Evolutionary conservation across 2,113 vertebrate species (phyloP).

Genomic region (Sialia sialis): DNA sequence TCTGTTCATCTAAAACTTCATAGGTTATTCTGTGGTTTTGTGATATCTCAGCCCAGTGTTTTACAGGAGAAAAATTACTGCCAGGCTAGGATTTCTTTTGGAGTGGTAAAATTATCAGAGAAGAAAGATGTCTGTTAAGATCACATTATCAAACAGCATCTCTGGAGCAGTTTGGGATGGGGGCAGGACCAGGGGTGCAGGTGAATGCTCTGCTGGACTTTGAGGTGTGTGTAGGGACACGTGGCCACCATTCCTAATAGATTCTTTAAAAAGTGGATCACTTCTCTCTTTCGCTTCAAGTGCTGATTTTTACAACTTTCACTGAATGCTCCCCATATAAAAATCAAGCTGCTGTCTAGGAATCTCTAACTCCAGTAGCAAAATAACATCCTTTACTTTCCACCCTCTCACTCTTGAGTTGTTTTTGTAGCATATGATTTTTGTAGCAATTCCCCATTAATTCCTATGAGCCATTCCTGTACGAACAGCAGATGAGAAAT

Average conservation of each 20-base stretch:
- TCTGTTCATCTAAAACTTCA: neutral
- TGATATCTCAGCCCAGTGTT: neutral
- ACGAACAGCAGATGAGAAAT: neutral
- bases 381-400: neutral
- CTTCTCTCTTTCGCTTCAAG: neutral
- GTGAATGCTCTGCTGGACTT: neutral
- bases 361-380: neutral
- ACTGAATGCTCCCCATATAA: neutral
- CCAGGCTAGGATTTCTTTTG: neutral
- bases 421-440: neutral
- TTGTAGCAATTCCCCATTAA: neutral
- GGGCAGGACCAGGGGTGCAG: accelerated
- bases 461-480: neutral
- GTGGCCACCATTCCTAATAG: neutral
- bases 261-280: neutral
- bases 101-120: neutral
- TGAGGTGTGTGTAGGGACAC: accelerated
- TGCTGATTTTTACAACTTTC: neutral
- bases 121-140: neutral
- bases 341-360: neutral
- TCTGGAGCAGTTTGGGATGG: neutral
- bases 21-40: neutral
- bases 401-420: neutral
- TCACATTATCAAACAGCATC: neutral
- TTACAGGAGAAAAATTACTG: neutral